phyloP scores from a whole-genome alignment of 2,888 invertebrate species.

The Mythimna albipuncta region DNA sequence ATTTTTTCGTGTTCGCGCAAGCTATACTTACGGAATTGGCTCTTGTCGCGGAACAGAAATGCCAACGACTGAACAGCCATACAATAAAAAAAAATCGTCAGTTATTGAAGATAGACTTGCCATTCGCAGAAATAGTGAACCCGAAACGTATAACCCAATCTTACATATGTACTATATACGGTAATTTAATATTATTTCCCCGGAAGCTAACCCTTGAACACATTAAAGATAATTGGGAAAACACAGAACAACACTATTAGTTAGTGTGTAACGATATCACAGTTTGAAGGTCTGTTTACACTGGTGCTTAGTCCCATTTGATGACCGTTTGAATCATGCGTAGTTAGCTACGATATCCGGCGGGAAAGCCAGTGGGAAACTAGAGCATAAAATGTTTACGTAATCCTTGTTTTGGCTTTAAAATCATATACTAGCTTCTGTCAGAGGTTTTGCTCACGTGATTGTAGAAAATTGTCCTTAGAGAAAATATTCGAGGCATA shows the following conservation, averaged over 20 bases:
- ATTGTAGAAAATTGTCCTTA: too few species aligned
- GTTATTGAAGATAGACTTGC: not conserved
- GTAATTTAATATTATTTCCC: slow-evolving; percentile 23
- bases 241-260: slow-evolving; percentile 21
- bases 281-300: slow-evolving; percentile 13
- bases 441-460: too few species aligned
- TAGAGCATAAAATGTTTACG: not conserved
- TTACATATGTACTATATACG: not conserved
- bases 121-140: not conserved
- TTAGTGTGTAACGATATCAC: slow-evolving; percentile 8
- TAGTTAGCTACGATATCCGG: not conserved
- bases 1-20: too few species aligned
- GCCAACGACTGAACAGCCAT: too few species aligned
- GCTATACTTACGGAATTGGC: too few species aligned
- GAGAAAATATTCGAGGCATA: too few species aligned
- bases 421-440: not conserved
- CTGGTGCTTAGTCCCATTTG: not conserved
- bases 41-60: not conserved
- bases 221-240: slow-evolving; percentile 36
- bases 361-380: slow-evolving; percentile 7
- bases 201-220: slow-evolving; percentile 4
- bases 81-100: too few species aligned
- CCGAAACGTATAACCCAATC: not conserved
- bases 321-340: slow-evolving; percentile 8
- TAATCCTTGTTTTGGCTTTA: not conserved